Evolutionary conservation across 2,797 vertebrate species (phyloP), one percentile per base, ranked within the genome.

Genomic region (Epinephelus malabaricus): DNA sequence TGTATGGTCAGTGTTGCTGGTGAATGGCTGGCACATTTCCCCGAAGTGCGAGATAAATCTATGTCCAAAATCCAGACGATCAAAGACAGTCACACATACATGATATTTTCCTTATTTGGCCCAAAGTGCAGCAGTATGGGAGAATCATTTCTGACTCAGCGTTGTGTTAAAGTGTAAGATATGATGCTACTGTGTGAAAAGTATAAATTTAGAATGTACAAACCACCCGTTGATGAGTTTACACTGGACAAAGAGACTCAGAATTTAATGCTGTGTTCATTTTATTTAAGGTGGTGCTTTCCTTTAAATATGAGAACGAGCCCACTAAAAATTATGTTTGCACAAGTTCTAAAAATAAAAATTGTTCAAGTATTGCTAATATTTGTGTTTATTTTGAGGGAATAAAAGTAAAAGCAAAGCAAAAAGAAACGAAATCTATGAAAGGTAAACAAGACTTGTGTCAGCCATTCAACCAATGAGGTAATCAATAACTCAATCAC

Each of bases 81-180:
- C 82, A 85, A 82, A 91, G 74, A 21, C 14, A 76, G 6, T 89
- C 86, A 73, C 86, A 89, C 70, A 63, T 30, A 76, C 30, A 45
- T 84, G 84, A 76, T 10, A 77, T 75, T 64, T 88, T 90, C 83
- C 78, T 81, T 67, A 81, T 88, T 82, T 87, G 88, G 76, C 71
- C 83, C 21, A 73, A 85, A 70, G 71, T 79, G 70, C 69, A 82
- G 73, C 64, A 14, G 76, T n/a, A 13, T 21, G 46, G 27, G 45
- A 50, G 74, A 78, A 84, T 74, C 68, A 80, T 83, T 79, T 89
- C 84, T 90, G 86, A 88, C 78, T 88, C 63, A 69, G 60, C 73
- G 54, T 90, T 49, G 50, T 75, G 54, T 82, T 73, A 70, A n/a
- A 76, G 73, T 90, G 81, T 69, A 76, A 85, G 58, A 85, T 82